Base-by-base conservation (phyloP, 1,140 invertebrate species). In the Euborellia annulipes region DNA sequence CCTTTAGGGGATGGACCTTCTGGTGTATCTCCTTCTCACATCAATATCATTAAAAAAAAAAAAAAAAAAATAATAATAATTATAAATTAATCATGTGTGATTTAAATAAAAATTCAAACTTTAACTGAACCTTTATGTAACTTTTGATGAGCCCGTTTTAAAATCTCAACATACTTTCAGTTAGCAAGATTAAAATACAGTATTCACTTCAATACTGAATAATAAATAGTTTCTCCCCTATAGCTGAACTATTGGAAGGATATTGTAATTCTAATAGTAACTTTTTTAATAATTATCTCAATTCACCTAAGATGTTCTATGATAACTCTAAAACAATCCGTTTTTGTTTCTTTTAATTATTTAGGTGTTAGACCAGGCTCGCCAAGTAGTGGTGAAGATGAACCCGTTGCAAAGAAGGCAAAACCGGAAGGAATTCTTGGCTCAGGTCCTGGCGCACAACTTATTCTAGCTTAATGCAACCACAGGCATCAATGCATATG, bases 351-450 rank as follows among this genome's bases (percentile, higher is more conserved):
- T 27, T 27, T 27, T 27, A 27, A 27, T 27, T 27, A 27, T 27
- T 27, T 39, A 56, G 53, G 70, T 27, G 65, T 62, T 47, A 58
- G 68, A 41, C 59, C 63, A 22, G 66, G 67, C 27, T 69, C 67
- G 18, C 70, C 70, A 36, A 71, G 69, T 46, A 73, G 71, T 34
- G 83, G 83, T 43, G 84, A 86, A 58, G 59, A 60, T 27, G 81
- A 83, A 58, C 80, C 81, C 1, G 70, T 75, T 1, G 70, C 74
- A 23, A 85, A 85, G 59, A 84, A 73, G 61, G 46, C 62, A 7
- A 80, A 79, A 61, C 68, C 74, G 4, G 76, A 78, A 59, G 71
- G 71, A 52, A 56, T 75, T 9, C 51, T 74, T 18, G 71, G 71
- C 18, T 68, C 63, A 45, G 70, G 70, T 4, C 69, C 65, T 36